These are phyloP conservation scores for Rhagonycha lutea DNA, from an alignment of 2,888 invertebrate species.

Conservation along the genomic window DNA sequence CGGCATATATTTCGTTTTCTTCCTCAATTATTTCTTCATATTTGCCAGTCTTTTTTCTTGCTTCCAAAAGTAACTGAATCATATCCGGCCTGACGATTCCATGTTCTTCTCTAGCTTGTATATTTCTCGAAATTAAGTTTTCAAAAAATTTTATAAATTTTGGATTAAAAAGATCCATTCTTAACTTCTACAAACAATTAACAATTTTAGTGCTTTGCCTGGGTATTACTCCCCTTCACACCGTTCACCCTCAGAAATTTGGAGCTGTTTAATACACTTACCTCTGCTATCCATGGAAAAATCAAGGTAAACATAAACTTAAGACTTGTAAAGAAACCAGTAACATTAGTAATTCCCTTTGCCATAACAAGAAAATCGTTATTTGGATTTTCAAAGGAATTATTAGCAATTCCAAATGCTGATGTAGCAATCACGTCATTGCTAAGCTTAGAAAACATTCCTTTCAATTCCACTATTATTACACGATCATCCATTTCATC, in stretches of 20 bases:
- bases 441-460: slow-evolving; percentile 42
- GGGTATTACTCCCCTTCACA: no score
- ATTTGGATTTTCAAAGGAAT: slow-evolving; percentile 55
- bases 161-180: neutral
- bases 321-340: neutral
- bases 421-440: slow-evolving; percentile 57
- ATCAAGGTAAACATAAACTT: neutral
- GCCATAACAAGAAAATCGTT: slow-evolving; percentile 52
- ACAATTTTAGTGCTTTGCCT: no score
- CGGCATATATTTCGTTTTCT: neutral
- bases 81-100: neutral
- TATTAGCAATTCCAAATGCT: slow-evolving; percentile 56
- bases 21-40: neutral
- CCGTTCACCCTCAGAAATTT: no score
- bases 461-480: neutral
- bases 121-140: neutral
- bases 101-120: neutral
- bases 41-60: neutral
- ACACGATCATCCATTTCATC: neutral
- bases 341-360: neutral
- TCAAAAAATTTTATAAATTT: neutral
- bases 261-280: neutral
- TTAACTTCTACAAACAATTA: neutral
- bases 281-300: neutral
- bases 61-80: neutral